These are phyloP conservation scores for Drosophila setifemur DNA, from an alignment of 1,140 invertebrate genomes.

Conservation along the genomic window DNA sequence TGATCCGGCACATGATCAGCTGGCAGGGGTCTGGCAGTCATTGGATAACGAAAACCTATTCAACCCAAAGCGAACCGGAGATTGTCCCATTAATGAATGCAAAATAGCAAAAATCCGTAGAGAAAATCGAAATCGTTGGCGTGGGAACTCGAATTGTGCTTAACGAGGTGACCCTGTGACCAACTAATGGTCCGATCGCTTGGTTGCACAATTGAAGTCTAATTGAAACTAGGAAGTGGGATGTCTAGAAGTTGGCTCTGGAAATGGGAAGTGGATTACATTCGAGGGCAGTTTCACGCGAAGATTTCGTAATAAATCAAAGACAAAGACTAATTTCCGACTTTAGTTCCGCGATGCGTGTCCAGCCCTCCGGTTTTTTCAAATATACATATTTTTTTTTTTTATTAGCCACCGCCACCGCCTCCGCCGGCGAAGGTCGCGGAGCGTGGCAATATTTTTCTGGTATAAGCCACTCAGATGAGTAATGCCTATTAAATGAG, in stretches of 20 bases:
- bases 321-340: conserved; percentile 53
- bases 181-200: conserved; percentile 45
- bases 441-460: conserved; percentile 50
- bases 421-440: conserved; percentile 49
- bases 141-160: conserved; percentile 48
- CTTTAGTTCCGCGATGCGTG: conserved; percentile 50
- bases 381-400: background rate
- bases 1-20: conserved; percentile 39
- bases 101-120: conserved; percentile 16
- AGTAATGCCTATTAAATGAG: conserved; percentile 62
- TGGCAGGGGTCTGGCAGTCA: conserved; percentile 27
- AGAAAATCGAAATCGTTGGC: conserved; percentile 26
- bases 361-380: conserved; percentile 25
- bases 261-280: conserved; percentile 62
- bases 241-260: conserved; percentile 17
- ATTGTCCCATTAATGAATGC: conserved; percentile 49
- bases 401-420: background rate
- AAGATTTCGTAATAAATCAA: conserved; percentile 69
- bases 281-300: conserved; percentile 54
- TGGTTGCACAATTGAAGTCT: conserved; percentile 69
- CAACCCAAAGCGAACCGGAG: conserved; percentile 18
- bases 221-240: conserved; percentile 60
- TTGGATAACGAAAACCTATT: conserved; percentile 28
- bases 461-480: conserved; percentile 58
- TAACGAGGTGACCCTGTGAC: conserved; percentile 37